These are phyloP conservation scores for Thryonomys swinderianus DNA, from an alignment of 2,113 vertebrate genomes.

Conservation along the genomic window DNA sequence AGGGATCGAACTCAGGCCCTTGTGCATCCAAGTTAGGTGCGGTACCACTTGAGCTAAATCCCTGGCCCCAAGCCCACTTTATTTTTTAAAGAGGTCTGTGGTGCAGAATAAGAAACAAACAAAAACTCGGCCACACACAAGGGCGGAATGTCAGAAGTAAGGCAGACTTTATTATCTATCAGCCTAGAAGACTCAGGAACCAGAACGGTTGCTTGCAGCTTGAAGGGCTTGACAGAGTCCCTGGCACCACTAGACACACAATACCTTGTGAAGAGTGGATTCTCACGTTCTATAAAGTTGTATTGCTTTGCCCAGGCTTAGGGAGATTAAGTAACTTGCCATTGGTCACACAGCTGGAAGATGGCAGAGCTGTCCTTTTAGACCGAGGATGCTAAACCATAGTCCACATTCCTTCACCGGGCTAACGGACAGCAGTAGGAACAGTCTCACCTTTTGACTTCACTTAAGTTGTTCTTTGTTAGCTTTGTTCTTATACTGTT, in stretches of 20 bases:
- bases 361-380: neutral
- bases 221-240: neutral
- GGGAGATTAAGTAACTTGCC: neutral
- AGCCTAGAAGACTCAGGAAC: neutral
- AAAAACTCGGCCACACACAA: neutral
- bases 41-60: neutral
- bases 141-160: neutral
- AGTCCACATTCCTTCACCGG: neutral
- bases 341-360: neutral
- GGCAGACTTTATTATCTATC: neutral
- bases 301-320: neutral
- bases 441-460: neutral
- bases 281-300: neutral
- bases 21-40: neutral
- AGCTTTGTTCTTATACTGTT: too few relatives aligned
- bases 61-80: too few relatives aligned
- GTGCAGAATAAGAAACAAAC: neutral
- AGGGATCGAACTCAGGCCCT: neutral
- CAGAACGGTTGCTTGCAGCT: neutral
- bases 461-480: too few relatives aligned
- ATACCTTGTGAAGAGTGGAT: neutral
- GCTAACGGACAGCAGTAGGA: accelerated
- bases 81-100: neutral
- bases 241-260: neutral
- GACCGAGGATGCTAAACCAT: neutral